Base-by-base conservation (phyloP, 2,888 invertebrate species). In the Isotomurus palustris region DNA sequence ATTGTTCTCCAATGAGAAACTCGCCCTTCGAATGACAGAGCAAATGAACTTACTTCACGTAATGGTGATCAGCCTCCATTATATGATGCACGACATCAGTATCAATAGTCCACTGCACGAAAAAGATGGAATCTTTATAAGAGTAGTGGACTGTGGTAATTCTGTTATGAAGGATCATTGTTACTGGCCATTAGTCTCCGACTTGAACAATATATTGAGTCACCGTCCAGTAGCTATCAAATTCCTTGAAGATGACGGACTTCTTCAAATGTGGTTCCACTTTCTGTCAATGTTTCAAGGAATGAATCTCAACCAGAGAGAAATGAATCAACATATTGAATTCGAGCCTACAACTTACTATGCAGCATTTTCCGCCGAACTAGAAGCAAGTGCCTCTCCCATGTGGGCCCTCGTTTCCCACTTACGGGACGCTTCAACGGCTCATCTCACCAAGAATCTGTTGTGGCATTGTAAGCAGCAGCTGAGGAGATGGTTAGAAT, bases 301-400 rank as follows among this genome's bases (percentile, higher is more conserved):
- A 62, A 96, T 97, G 95, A 96, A 96, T 78, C 88, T 94, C 50
- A 96, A 96, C 79, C 84, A 89, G 68, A 83, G 94, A 63, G 93
- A 95, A 76, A 79, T 91, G 66, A 85, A 83, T 71, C 87, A 88
- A 53, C 96, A 96, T 78, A 88, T 96, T 17, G 95, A 96, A 79
- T 94, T 91, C 79, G 96, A 97, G 77, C 93, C 94, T 41, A 92
- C 91, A 67, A 91, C 93, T 17, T 97, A 96, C 78, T 96, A 95
- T 78, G 93, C 95, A 45, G 94, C 96, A 28, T 97, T 96, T 79
- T 92, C 93, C 61, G 95, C 95, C 6, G 96, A 97, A 79, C 78
- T 96, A 69, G 96, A 97, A 78, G 93, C 94, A 24, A 92, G 92
- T 72, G 92, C 95, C 14, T 92, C 94, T 78, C 94, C 95, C 1